Evolutionary conservation across 2,113 vertebrate genomes (phyloP), one percentile per base, ranked within the genome.

Genomic region (Mastomys natalensis): DNA sequence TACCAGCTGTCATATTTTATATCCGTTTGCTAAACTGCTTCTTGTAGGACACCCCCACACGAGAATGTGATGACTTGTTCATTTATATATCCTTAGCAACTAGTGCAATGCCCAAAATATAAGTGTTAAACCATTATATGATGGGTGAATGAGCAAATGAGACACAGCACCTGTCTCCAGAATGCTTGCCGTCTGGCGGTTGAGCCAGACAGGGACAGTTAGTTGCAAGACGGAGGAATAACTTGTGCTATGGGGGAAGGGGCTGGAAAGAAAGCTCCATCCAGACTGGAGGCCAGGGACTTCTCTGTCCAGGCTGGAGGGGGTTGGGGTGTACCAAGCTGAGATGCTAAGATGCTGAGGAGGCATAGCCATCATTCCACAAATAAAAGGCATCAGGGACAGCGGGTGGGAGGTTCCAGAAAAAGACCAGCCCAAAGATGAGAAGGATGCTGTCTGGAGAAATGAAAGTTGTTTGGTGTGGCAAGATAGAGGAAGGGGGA

Each of bases 341-440:
- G 24, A 91, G 78, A 16, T 29, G 76, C 11, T 45, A 21, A 31
- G 34, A 15, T n/a, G 70, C 11, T n/a, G 12, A 31, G 34, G 45
- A 2, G 12, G 48, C 4, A 26, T 60, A 4, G 1, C 48, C 26
- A 4, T n/a, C 19, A 17, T 26, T 16, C 45, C n/a, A 81, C 85
- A 73, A 53, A 60, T 0, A 24, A 55, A 29, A 17, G 37, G 11
- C 7, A 1, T 7, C 0, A 21, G 7, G 72, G 19, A 22, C 3
- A 22, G 72, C 3, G n/a, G 48, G 17, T 29, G 62, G 40, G 29
- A 34, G 10, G 21, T 24, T 48, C 51, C 1, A 3, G 48, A 55
- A 12, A 45, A 13, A 87, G 31, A 22, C 17, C 4, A 2, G 31
- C 58, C 40, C 87, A 22, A 53, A 80, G 51, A 24, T 1, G 13